These are phyloP conservation scores for Dromas ardeola DNA, from an alignment of 2,113 vertebrate species.

Conservation along the genomic window DNA sequence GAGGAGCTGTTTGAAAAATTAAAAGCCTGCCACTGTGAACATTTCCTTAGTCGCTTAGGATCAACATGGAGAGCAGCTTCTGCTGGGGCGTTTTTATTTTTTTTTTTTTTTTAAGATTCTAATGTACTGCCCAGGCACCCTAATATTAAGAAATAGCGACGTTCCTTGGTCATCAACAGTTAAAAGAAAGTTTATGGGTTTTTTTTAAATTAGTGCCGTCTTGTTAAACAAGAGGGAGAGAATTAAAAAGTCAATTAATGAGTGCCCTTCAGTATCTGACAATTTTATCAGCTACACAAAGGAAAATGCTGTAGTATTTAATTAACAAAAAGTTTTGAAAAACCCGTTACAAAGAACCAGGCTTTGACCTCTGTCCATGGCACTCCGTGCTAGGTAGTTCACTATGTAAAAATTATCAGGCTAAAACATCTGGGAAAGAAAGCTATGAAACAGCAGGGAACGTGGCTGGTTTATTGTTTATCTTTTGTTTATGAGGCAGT, in stretches of 20 bases:
- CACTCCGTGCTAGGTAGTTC: slow-evolving; percentile 80
- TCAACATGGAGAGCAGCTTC: background rate
- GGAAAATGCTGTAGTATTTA: slow-evolving; percentile 18
- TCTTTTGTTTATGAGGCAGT: slow-evolving; percentile 99
- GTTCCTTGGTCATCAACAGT: background rate
- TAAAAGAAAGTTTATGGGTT: background rate
- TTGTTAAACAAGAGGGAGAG: background rate
- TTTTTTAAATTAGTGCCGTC: background rate
- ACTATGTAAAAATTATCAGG: slow-evolving; percentile 92
- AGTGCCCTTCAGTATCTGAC: background rate
- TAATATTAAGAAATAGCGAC: background rate
- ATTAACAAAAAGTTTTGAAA: slow-evolving; percentile 30
- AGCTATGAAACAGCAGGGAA: slow-evolving; percentile 97
- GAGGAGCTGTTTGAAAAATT: background rate
- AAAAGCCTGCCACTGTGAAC: background rate
- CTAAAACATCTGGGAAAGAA: slow-evolving; percentile 96
- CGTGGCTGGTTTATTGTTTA: slow-evolving; percentile 95
- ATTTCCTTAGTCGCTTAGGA: slow-evolving; percentile 23
- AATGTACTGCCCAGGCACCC: background rate
- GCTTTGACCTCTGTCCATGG: slow-evolving; percentile 78
- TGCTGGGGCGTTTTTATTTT: background rate
- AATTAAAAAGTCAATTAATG: slow-evolving; percentile 39
- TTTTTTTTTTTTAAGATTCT: background rate
- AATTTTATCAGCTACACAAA: slow-evolving; percentile 52
- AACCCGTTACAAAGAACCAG: slow-evolving; percentile 28